These are phyloP conservation scores for Rhyacichthys aspro DNA, from an alignment of 2,797 vertebrate genomes.

Conservation along the genomic window DNA sequence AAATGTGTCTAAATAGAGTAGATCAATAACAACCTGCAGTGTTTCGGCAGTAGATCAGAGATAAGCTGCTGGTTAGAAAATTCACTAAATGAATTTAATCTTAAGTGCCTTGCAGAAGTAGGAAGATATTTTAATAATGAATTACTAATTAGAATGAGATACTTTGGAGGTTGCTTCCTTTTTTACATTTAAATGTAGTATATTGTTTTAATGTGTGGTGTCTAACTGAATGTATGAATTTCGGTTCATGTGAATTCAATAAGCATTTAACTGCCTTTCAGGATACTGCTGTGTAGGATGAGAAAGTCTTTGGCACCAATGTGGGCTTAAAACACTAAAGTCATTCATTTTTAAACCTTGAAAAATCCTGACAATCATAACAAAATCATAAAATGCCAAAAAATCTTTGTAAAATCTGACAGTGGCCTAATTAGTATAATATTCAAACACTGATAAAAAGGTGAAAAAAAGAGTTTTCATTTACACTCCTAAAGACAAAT, in stretches of 20 bases:
- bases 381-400: conserved; percentile 71
- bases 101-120: conserved; percentile 70
- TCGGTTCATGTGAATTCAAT: conserved; percentile 51
- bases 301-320: conserved; percentile 1
- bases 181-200: conserved; percentile 16
- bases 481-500: conserved; percentile 28
- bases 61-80: too few relatives aligned
- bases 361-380: conserved; percentile 68
- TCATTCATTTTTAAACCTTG: conserved; percentile 24
- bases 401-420: conserved; percentile 30
- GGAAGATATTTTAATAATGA: conserved; percentile 39
- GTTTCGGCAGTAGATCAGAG: background rate
- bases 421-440: conserved; percentile 31
- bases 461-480: conserved; percentile 23
- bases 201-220: conserved; percentile 27
- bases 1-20: conserved; percentile 8
- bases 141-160: conserved; percentile 23
- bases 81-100: conserved; percentile 34
- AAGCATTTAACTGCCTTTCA: conserved; percentile 47
- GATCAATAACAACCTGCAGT: conserved; percentile 14
- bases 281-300: conserved; percentile 25
- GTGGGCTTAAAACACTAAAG: background rate
- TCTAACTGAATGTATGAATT: conserved; percentile 60
- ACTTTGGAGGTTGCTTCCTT: conserved; percentile 35
- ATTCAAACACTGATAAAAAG: conserved; percentile 22